phyloP scores from a whole-genome alignment of 2,113 vertebrate genomes.

The Labeo rohita region DNA sequence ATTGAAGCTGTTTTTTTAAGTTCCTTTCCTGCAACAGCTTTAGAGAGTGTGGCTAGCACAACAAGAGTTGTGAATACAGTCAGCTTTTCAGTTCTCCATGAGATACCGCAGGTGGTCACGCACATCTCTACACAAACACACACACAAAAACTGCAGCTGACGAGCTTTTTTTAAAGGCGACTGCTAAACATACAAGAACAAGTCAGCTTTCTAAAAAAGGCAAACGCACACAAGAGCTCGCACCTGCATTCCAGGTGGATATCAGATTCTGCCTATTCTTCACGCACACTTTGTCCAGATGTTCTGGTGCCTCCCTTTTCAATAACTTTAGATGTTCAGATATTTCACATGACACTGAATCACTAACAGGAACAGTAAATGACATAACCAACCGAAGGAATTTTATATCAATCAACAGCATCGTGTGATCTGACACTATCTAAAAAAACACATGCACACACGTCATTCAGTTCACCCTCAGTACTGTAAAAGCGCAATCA shows the following conservation, averaged over 20 bases:
- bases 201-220: not conserved
- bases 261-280: not conserved
- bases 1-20: not conserved
- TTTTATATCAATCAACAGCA: not conserved
- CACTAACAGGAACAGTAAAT: not conserved
- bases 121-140: not conserved
- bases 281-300: conserved; percentile 5
- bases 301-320: not conserved
- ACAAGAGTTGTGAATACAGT: conserved; percentile 14
- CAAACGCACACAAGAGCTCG: not conserved
- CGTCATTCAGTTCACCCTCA: not conserved
- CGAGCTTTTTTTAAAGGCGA: not conserved
- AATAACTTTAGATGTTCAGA: not conserved
- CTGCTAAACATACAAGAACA: not conserved
- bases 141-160: not conserved
- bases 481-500: not conserved
- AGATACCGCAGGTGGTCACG: not conserved
- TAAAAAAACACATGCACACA: not conserved
- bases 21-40: not conserved
- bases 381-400: not conserved
- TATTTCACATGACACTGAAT: not conserved
- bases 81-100: conserved; percentile 15
- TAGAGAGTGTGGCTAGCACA: not conserved
- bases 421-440: conserved; percentile 3
- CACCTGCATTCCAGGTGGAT: conserved; percentile 32